Evolutionary conservation across 2,797 vertebrate species (phyloP).

Genomic region (Diceros bicornis): DNA sequence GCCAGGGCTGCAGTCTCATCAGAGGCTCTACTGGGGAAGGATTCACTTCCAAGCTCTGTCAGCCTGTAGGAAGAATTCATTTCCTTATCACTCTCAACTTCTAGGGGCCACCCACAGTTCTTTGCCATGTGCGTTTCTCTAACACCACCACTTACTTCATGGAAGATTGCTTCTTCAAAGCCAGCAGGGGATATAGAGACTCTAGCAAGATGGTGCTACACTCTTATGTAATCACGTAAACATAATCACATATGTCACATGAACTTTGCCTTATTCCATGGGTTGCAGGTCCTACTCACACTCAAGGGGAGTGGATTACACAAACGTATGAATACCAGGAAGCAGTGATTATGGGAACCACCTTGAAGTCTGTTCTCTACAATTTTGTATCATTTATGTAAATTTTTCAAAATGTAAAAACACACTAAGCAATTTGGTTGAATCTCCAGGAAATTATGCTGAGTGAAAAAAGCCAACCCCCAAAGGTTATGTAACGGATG

Average conservation of each 20-base stretch:
- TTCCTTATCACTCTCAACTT: background rate
- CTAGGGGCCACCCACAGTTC: background rate
- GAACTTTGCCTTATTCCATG: background rate
- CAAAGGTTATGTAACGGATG: background rate
- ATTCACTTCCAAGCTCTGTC: background rate
- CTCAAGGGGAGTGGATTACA: background rate
- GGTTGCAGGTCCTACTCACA: background rate
- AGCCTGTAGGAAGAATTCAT: background rate
- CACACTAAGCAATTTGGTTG: background rate
- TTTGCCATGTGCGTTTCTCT: background rate
- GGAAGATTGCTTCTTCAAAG: background rate
- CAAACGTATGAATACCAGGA: background rate
- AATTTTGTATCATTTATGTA: conserved; percentile 2
- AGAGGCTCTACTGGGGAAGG: background rate
- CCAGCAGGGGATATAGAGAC: background rate
- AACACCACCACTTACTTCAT: background rate
- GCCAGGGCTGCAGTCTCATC: background rate
- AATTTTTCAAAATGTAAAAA: background rate
- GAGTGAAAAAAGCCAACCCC: background rate
- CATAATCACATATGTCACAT: background rate
- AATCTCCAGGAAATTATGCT: background rate
- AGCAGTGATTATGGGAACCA: background rate
- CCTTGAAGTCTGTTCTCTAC: background rate
- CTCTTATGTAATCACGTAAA: background rate
- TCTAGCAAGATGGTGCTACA: background rate